phyloP scores from a whole-genome alignment of 2,113 vertebrate species.

The Phrynocephalus versicolor region DNA sequence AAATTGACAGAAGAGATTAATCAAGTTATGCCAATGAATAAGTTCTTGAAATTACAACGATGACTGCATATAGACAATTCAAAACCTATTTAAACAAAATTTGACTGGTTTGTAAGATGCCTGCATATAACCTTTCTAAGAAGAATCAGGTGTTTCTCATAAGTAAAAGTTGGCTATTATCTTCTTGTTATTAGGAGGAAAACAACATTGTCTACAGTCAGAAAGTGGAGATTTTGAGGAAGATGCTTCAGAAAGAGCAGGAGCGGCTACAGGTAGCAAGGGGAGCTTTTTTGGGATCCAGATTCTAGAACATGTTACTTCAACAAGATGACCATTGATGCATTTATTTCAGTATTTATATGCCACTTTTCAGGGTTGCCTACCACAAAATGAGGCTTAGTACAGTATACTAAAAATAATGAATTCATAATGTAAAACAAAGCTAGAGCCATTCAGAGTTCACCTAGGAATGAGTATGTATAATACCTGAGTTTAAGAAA shows the following conservation, averaged over 20 bases:
- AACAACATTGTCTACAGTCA: conserved; percentile 85
- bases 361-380: background rate
- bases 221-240: conserved; percentile 86
- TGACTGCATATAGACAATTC: rapidly evolving
- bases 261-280: conserved; percentile 85
- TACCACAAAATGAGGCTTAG: background rate
- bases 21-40: background rate
- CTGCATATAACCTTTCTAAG: rapidly evolving
- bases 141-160: background rate
- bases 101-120: rapidly evolving
- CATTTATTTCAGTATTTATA: background rate
- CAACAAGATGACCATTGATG: background rate
- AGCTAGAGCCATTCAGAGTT: background rate
- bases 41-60: background rate
- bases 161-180: background rate
- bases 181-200: conserved; percentile 79
- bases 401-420: background rate
- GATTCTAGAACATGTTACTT: background rate
- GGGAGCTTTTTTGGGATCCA: rapidly evolving
- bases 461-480: too few relatives aligned
- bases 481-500: background rate
- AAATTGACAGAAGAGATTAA: background rate
- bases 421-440: background rate
- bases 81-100: background rate
- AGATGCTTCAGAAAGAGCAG: conserved; percentile 87